phyloP scores from a whole-genome alignment of 2,797 vertebrate genomes.

The Loris lydekkerianus region DNA sequence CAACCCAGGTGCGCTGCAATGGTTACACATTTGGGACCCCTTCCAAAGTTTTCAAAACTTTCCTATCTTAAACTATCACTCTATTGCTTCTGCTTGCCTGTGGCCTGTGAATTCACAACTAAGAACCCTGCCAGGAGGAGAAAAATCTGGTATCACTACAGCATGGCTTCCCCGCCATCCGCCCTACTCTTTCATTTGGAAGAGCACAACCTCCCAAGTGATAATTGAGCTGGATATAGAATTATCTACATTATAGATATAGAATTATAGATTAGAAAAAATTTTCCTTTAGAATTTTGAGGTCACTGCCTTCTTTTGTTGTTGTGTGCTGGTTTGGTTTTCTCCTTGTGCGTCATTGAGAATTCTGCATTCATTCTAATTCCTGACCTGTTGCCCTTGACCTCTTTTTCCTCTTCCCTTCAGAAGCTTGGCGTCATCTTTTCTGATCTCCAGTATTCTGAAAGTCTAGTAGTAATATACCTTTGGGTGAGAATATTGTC shows the following conservation, averaged over 20 bases:
- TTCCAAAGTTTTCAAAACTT: too few relatives aligned
- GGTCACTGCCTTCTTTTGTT: not conserved
- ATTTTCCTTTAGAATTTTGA: slow-evolving; percentile 28
- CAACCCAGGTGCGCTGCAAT: too few relatives aligned
- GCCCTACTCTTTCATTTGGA: not conserved
- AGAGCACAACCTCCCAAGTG: not conserved
- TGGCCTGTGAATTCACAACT: too few relatives aligned
- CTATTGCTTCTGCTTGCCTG: too few relatives aligned
- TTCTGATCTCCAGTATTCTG: not conserved
- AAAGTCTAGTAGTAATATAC: not conserved
- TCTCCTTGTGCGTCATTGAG: not conserved
- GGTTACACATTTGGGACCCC: too few relatives aligned
- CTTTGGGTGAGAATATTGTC: not conserved
- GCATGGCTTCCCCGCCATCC: not conserved
- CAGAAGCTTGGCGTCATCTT: not conserved
- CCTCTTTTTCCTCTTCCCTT: not conserved
- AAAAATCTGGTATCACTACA: too few relatives aligned
- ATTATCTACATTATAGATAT: not conserved
- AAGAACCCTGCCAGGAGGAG: too few relatives aligned
- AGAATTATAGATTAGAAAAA: slow-evolving; percentile 30
- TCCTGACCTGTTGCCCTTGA: not conserved
- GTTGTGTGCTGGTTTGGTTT: not conserved
- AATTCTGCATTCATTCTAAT: not conserved
- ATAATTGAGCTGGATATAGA: not conserved
- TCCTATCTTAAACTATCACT: too few relatives aligned